phyloP scores from a whole-genome alignment of 2,888 invertebrate genomes.

The Chymomyza fuscimana region DNA sequence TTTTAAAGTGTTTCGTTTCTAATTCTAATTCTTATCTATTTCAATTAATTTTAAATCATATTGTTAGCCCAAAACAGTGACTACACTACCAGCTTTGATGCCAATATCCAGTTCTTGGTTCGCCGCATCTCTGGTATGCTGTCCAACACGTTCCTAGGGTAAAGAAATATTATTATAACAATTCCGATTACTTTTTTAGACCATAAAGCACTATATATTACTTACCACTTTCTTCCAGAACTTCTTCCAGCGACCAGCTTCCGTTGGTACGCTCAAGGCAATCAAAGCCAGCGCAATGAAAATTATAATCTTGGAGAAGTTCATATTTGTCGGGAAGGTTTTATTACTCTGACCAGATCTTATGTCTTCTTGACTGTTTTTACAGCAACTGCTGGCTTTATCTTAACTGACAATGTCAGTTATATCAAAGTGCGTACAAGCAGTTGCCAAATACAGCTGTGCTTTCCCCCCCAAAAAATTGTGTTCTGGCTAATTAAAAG shows the following conservation, averaged over 20 bases:
- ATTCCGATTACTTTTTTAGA: not conserved
- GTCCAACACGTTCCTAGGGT: slow-evolving; percentile 56
- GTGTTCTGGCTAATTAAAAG: not conserved
- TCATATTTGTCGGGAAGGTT: slow-evolving; percentile 37
- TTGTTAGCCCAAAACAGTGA: slow-evolving; percentile 35
- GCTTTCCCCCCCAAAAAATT: not conserved
- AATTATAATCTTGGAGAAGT: slow-evolving; percentile 53
- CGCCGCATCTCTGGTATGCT: slow-evolving; percentile 57
- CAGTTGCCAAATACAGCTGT: not conserved
- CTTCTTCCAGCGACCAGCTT: slow-evolving; percentile 58
- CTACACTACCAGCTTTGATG: slow-evolving; percentile 55
- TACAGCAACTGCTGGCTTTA: not conserved
- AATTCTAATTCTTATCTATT: too few species aligned
- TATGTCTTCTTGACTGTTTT: not conserved
- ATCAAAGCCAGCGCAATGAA: slow-evolving; percentile 44
- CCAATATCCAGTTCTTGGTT: slow-evolving; percentile 49
- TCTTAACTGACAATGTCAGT: not conserved
- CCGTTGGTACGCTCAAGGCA: slow-evolving; percentile 44
- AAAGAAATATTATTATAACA: not conserved
- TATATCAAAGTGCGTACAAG: not conserved
- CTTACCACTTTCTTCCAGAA: slow-evolving; percentile 67
- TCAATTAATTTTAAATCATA: too few species aligned
- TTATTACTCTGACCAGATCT: not conserved
- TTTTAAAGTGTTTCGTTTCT: too few species aligned
- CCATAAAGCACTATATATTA: not conserved